A percentile compares a stretch with the other conserved stretches of the same genome.
phyloP scores from a whole-genome alignment of 2,113 vertebrate species.

The Gopherus evgoodei region DNA sequence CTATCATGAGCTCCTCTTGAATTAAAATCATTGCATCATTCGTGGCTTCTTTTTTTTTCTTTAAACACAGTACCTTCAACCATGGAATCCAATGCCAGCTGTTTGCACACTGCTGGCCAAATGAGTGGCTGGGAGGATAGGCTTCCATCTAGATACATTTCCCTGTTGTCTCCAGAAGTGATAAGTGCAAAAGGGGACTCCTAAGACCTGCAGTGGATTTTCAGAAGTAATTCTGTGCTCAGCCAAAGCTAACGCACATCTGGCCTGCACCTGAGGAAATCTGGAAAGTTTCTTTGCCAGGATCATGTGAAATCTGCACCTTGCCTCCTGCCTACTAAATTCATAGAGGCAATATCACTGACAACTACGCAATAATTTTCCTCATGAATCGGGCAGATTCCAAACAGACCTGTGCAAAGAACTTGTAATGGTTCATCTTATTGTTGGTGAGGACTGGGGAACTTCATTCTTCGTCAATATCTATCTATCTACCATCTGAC shows the following conservation, averaged over 20 bases:
- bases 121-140: not conserved
- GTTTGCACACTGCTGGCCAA: not conserved
- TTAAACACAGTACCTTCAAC: not conserved
- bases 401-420: not conserved
- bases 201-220: conserved; percentile 33
- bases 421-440: not conserved
- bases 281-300: conserved; percentile 36
- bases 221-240: not conserved
- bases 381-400: not conserved
- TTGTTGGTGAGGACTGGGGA: accelerated
- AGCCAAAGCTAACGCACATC: conserved; percentile 46
- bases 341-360: not conserved
- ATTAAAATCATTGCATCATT: not conserved
- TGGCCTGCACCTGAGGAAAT: conserved; percentile 72
- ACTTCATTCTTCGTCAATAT: not conserved
- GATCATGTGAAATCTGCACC: conserved; percentile 51
- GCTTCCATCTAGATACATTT: not conserved
- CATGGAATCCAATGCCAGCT: too few species aligned
- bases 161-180: too few species aligned
- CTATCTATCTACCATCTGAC: accelerated
- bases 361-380: not conserved
- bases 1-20: not conserved
- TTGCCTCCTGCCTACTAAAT: conserved; percentile 52
- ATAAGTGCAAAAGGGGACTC: not conserved
- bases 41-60: not conserved